Evolutionary conservation across 2,888 invertebrate species (phyloP), one percentile per base, ranked within the genome.

Genomic region (Bhutanitis thaidina): DNA sequence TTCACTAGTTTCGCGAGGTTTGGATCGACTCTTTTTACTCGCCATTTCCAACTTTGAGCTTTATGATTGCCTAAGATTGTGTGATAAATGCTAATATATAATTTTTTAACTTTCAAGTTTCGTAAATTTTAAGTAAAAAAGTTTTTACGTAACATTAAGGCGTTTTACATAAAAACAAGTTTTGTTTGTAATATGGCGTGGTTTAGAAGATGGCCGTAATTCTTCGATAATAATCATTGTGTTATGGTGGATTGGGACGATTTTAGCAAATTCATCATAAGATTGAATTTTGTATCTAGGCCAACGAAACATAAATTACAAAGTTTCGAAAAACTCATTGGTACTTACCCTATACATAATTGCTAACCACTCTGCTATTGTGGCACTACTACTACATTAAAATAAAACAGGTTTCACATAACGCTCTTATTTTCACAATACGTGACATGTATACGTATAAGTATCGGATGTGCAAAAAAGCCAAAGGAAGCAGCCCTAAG

Each of bases 11-110:
- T 68, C 67, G 69, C 68, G 61, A 64, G 56, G 58, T 60, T 66
- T 69, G 67, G 71, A 69, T 68, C 67, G 71, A 67, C 69, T 70
- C 63, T 67, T 69, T 74, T 76, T 73, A 5, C 65, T 65, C 71
- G 58, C 40, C 27, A 51, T 40, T 51, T 45, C 40, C 35, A 45
- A 45, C 40, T 51, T 10, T 25, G 29, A 34, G 40, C 35, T 40
- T 40, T 51, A 40, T 35, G 20, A 51, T 45, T 41, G 35, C 39
- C 27, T 14, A 27, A 44, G 46, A 8, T 46, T 12, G 46, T 46
- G 46, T 46, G 67, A 61, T 67, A 69, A 74, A 67, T 64, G 59
- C 67, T 69, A 68, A 68, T 71, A 69, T 59, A 46, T 46, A 34
- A 35, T 44, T 25, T 34, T 12, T 30, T 16, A 9, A 15, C 35